These are phyloP conservation scores for Bradypodion pumilum DNA, from an alignment of 2,797 vertebrate species.

Conservation along the genomic window DNA sequence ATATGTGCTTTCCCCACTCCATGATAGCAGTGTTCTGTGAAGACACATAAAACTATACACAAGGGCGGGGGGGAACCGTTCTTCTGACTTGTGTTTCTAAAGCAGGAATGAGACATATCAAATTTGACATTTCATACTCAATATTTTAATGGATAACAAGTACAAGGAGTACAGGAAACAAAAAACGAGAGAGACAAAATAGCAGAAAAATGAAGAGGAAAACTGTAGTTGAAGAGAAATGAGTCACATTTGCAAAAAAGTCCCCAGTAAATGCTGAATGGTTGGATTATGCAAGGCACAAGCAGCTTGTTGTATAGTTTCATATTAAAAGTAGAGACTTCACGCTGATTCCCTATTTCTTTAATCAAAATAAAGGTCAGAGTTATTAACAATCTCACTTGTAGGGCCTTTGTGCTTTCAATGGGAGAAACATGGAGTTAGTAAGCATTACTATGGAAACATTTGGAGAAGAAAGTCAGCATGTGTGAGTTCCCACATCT, in stretches of 20 bases:
- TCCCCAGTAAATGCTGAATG: constrained; percentile 35
- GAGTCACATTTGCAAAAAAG: constrained; percentile 51
- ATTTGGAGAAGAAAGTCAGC: background rate
- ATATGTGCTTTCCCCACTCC: constrained; percentile 14
- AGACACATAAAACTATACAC: constrained; percentile 31
- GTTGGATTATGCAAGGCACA: constrained; percentile 43
- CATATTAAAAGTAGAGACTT: constrained; percentile 22
- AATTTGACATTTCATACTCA: constrained; percentile 40
- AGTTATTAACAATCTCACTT: constrained; percentile 15
- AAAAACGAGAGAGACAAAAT: constrained; percentile 44
- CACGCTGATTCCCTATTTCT: constrained; percentile 28
- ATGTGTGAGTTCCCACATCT: constrained; percentile 1
- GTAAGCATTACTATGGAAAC: background rate
- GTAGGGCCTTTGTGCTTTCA: background rate
- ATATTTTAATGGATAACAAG: constrained; percentile 30
- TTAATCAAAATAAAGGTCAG: constrained; percentile 30
- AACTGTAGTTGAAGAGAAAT: constrained; percentile 36
- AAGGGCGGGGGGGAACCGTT: constrained; percentile 18
- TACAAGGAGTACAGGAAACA: constrained; percentile 1
- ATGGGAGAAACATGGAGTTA: background rate
- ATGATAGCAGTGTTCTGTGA: constrained; percentile 39
- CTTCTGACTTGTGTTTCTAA: constrained; percentile 31
- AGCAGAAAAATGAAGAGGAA: constrained; percentile 51
- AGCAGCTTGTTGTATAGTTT: constrained; percentile 18
- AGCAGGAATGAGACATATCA: background rate